Evolutionary conservation across 2,113 vertebrate species (phyloP).

Genomic region (Glaucidium brasilianum): DNA sequence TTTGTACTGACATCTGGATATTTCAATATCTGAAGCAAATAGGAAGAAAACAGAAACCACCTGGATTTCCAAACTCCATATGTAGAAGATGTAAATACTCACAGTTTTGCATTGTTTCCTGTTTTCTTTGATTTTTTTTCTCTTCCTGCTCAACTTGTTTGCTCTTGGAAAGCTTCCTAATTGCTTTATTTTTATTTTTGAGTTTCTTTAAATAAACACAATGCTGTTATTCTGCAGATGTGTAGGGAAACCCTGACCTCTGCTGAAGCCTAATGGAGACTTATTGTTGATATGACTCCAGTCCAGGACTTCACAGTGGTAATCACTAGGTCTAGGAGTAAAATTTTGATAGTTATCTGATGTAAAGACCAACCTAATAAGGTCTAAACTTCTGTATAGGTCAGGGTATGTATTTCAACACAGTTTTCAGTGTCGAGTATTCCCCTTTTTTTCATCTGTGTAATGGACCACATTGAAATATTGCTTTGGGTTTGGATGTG

Average conservation of each 20-base stretch:
- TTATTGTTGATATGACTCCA: neutral
- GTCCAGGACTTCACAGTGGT: neutral
- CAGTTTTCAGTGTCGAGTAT: neutral
- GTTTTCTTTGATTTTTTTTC: constrained; percentile 5
- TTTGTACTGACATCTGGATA: constrained; percentile 39
- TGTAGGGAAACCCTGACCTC: constrained; percentile 12
- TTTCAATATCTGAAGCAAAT: constrained; percentile 44
- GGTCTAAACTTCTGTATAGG: neutral
- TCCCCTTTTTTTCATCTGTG: neutral
- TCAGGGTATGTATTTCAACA: neutral
- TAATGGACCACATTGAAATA: neutral
- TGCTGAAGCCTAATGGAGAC: neutral
- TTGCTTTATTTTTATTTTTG: constrained; percentile 13
- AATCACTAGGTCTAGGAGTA: neutral
- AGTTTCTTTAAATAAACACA: constrained; percentile 7
- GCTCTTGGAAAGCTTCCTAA: neutral
- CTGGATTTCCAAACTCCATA: constrained; percentile 32
- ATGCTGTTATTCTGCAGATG: neutral
- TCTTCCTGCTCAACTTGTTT: neutral
- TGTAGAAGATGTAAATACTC: constrained; percentile 30
- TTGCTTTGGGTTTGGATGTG: neutral
- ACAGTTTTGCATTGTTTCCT: constrained; percentile 7
- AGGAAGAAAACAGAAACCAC: constrained; percentile 42
- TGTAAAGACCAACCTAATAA: neutral
- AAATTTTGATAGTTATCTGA: neutral